phyloP scores from a whole-genome alignment of 2,888 invertebrate genomes.

The Dynastes maya region DNA sequence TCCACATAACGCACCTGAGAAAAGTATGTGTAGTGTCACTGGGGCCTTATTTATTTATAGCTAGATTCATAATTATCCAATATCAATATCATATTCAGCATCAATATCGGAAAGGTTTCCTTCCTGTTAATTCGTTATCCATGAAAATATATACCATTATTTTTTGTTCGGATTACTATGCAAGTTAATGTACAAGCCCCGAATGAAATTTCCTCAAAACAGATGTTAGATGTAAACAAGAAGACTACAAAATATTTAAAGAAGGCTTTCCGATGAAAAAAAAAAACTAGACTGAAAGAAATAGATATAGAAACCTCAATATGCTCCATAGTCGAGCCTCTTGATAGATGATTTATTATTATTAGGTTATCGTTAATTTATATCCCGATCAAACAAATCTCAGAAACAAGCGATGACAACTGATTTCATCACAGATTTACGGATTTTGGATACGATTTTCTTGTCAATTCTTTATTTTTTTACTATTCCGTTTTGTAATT shows the following conservation, averaged over 20 bases:
- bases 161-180: too few relatives aligned
- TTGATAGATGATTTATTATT: conserved; percentile 13
- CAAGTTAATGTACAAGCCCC: background rate
- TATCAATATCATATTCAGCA: too few relatives aligned
- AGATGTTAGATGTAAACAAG: conserved; percentile 14
- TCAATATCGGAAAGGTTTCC: too few relatives aligned
- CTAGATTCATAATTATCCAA: too few relatives aligned
- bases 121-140: too few relatives aligned
- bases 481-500: too few relatives aligned
- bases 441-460: too few relatives aligned
- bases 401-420: background rate
- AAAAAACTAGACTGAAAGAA: background rate
- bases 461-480: too few relatives aligned
- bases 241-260: background rate
- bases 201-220: background rate
- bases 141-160: too few relatives aligned
- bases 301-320: background rate
- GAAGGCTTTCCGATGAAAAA: background rate
- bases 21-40: too few relatives aligned
- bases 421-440: background rate
- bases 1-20: too few relatives aligned
- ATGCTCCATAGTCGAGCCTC: background rate
- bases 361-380: conserved; percentile 4
- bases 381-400: background rate
- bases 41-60: too few relatives aligned